Evolutionary conservation across 2,797 vertebrate genomes (phyloP).

Genomic region (Momotus momota): DNA sequence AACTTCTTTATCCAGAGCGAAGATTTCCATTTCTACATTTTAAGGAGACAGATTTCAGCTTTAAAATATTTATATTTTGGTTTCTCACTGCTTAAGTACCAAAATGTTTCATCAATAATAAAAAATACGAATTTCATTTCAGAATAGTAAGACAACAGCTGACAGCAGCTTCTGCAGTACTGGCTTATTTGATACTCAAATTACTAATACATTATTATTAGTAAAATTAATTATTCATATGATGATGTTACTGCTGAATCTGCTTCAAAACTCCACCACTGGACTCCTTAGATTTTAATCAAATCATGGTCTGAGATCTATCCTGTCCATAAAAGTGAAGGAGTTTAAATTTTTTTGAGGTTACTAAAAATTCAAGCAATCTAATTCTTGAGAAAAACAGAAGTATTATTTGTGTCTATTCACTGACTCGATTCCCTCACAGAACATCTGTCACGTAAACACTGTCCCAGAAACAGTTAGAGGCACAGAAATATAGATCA

Average conservation of each 20-base stretch:
- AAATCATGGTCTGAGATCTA: not conserved
- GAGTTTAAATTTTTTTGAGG: not conserved
- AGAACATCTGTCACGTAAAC: not conserved
- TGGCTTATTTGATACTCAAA: not conserved
- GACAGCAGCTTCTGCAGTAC: not conserved
- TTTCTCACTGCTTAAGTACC: not conserved
- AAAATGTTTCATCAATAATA: not conserved
- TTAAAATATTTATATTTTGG: not conserved
- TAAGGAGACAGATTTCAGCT: not conserved
- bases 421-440: not conserved
- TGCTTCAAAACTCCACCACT: not conserved
- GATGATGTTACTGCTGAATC: not conserved
- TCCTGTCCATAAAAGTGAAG: not conserved
- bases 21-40: not conserved
- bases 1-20: not conserved
- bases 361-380: not conserved
- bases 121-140: not conserved
- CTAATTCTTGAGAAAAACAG: not conserved
- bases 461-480: not conserved
- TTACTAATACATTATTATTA: not conserved
- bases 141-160: not conserved
- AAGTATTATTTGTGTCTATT: not conserved
- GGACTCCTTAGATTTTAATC: not conserved
- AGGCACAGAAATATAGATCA: not conserved
- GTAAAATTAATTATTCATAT: not conserved